Evolutionary conservation across 35 echinoderm and acorn worm species (phyloP).

Genomic region (Stichopus chloronotus): DNA sequence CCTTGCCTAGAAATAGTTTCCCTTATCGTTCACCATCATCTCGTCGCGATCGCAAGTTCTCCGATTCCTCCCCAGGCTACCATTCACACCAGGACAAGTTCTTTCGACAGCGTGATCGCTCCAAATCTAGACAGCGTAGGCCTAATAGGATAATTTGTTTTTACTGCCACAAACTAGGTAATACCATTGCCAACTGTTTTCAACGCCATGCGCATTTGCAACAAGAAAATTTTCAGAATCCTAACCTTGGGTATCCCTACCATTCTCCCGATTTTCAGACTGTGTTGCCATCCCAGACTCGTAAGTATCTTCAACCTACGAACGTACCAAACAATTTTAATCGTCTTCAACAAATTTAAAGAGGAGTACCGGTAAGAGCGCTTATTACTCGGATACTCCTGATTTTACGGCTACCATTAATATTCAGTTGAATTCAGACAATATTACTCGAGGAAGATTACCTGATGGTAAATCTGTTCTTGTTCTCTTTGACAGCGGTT

Average conservation of each 20-base stretch:
- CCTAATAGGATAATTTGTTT: not conserved
- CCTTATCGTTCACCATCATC: not conserved
- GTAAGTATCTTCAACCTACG: not conserved
- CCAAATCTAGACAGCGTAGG: not conserved
- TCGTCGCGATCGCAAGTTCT: not conserved
- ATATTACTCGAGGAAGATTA: not conserved
- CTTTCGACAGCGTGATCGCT: not conserved
- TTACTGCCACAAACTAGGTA: not conserved
- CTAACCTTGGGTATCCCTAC: not conserved
- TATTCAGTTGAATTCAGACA: not conserved
- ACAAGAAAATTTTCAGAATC: not conserved
- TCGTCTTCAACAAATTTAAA: not conserved
- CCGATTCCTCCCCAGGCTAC: not conserved
- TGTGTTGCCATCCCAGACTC: not conserved
- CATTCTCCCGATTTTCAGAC: not conserved
- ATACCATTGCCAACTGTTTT: not conserved
- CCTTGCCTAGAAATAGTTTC: not conserved
- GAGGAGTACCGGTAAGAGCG: not conserved
- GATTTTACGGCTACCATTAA: not conserved
- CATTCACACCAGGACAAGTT: not conserved
- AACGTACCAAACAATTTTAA: not conserved
- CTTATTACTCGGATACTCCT: constrained; percentile 3
- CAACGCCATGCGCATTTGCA: not conserved
- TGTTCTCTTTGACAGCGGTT: too few species aligned
- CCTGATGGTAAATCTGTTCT: constrained; percentile 41